Evolutionary conservation across 2,888 invertebrate species (phyloP).

Genomic region (Flexamia atlantica): DNA sequence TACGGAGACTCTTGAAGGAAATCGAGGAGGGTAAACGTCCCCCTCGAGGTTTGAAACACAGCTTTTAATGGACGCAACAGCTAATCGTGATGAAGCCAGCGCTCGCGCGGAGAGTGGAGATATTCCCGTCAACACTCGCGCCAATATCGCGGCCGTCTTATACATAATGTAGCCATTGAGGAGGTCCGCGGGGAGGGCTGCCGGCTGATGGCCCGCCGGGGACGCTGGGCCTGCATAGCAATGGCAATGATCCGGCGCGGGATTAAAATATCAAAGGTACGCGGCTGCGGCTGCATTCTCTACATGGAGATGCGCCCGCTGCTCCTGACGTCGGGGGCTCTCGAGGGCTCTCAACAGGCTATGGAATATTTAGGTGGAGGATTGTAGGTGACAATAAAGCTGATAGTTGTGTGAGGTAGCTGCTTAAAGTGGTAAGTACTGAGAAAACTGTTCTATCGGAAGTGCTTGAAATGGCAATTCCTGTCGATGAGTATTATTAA

Average conservation of each 20-base stretch:
- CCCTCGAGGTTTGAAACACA: neutral
- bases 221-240: conserved; percentile 26
- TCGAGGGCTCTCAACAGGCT: no score
- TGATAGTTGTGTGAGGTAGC: no score
- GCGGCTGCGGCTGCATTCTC: neutral
- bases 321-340: no score
- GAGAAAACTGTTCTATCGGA: no score
- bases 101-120: neutral
- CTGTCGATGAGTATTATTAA: no score
- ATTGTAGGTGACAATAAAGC: no score
- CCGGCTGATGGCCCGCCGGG: conserved; percentile 30
- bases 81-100: neutral
- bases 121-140: conserved; percentile 17
- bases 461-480: no score
- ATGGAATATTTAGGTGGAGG: no score
- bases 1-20: neutral
- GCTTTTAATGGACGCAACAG: neutral
- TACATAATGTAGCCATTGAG: conserved; percentile 27
- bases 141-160: conserved; percentile 11
- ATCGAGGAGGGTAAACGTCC: neutral
- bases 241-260: conserved; percentile 38
- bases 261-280: conserved; percentile 58
- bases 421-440: no score
- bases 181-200: conserved; percentile 32
- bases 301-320: conserved; percentile 43